phyloP scores from a whole-genome alignment of 2,888 invertebrate genomes.

The Lasioglossum morio region DNA sequence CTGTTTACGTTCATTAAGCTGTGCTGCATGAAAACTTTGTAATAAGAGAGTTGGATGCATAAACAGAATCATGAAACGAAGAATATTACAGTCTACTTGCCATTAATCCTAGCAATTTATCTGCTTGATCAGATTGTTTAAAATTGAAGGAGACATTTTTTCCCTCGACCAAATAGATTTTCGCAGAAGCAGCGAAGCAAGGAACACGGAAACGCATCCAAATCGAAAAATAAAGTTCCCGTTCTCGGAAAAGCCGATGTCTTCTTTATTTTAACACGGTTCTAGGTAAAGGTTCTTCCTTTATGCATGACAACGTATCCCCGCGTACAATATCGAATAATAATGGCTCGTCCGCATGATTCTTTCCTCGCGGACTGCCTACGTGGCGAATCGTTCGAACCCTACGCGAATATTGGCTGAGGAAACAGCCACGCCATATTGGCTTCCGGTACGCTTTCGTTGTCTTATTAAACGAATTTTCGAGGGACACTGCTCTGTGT shows the following conservation, averaged over 20 bases:
- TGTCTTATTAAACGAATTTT: constrained; percentile 4
- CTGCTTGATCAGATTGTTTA: neutral
- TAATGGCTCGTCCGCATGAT: constrained; percentile 25
- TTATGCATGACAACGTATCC: neutral
- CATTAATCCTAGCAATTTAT: neutral
- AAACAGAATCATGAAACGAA: neutral
- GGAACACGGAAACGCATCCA: neutral
- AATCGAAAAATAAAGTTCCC: neutral
- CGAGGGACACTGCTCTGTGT: neutral
- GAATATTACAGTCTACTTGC: neutral
- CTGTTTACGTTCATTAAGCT: neutral
- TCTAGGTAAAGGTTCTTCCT: neutral
- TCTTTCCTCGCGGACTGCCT: constrained; percentile 18
- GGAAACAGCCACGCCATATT: neutral
- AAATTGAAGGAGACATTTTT: neutral
- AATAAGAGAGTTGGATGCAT: neutral
- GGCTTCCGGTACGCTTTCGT: constrained; percentile 5
- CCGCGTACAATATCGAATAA: constrained; percentile 38
- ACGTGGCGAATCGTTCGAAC: constrained; percentile 10
- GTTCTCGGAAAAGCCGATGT: neutral
- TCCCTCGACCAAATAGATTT: neutral
- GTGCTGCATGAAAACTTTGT: neutral
- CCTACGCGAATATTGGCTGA: neutral
- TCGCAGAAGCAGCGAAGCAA: neutral
- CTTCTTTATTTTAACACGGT: neutral